A percentile compares a stretch with the other conserved stretches of the same genome.
phyloP scores from a whole-genome alignment of 2,113 vertebrate species.

The Colaptes auratus region DNA sequence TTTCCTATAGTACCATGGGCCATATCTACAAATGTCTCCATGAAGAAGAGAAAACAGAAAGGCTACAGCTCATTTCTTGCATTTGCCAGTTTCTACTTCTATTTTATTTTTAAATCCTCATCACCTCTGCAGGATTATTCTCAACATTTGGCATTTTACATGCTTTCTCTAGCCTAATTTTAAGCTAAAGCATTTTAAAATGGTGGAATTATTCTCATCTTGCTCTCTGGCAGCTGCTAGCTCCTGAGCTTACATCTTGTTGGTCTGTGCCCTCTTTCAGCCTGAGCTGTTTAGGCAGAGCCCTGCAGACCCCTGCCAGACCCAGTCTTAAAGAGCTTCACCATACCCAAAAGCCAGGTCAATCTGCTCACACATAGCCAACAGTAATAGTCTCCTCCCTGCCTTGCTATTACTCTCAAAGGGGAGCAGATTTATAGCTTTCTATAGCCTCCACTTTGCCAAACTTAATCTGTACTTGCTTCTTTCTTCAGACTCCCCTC shows the following conservation, averaged over 20 bases:
- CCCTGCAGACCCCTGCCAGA: not conserved
- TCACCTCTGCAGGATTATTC: not conserved
- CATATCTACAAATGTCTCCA: not conserved
- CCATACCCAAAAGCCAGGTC: not conserved
- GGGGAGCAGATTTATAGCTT: constrained; percentile 15
- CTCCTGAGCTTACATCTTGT: not conserved
- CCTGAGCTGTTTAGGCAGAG: not conserved
- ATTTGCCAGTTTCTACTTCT: not conserved
- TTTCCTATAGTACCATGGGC: not conserved
- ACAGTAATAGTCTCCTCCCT: not conserved
- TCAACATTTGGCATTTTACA: not conserved
- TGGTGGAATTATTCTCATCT: not conserved
- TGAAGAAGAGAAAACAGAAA: not conserved
- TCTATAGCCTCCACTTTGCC: not conserved
- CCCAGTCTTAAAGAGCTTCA: not conserved
- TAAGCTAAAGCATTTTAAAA: not conserved
- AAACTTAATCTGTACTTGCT: constrained; percentile 7
- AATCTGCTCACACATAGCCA: not conserved
- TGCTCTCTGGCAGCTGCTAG: not conserved
- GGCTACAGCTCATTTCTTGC: not conserved
- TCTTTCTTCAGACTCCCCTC: not conserved
- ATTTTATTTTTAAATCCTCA: not conserved
- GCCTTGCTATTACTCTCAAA: not conserved
- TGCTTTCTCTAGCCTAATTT: not conserved
- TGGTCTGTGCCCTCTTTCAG: not conserved